Evolutionary conservation across 2,888 invertebrate species (phyloP).

Genomic region (Eutolmus rufibarbis): DNA sequence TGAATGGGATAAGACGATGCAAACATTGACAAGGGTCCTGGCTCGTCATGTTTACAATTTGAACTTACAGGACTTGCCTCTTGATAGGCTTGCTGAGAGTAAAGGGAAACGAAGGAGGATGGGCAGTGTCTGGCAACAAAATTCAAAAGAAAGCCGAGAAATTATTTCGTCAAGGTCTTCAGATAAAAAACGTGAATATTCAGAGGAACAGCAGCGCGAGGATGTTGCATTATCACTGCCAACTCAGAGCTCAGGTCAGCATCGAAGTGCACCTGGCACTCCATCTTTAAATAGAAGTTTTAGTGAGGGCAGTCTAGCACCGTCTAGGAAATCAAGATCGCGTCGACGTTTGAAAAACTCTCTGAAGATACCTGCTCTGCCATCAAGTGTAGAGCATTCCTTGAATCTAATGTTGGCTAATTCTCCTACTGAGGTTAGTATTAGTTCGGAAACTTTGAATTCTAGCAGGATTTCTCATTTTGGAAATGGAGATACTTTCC

Average conservation of each 20-base stretch:
- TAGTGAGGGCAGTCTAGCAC: constrained; percentile 67
- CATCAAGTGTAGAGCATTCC: constrained; percentile 55
- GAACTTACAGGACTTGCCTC: constrained; percentile 85
- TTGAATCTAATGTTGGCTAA: constrained; percentile 53
- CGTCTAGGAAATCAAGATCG: constrained; percentile 51
- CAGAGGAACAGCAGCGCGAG: constrained; percentile 51
- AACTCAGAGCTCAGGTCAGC: constrained; percentile 45
- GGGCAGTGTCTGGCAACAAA: constrained; percentile 60
- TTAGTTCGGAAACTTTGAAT: constrained; percentile 53
- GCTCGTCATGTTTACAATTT: constrained; percentile 94
- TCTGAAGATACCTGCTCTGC: constrained; percentile 50
- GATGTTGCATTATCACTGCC: constrained; percentile 46
- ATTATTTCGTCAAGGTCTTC: constrained; percentile 27
- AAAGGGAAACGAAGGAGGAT: constrained; percentile 74
- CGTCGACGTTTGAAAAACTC: constrained; percentile 51
- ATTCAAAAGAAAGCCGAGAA: constrained; percentile 46
- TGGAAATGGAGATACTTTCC: constrained; percentile 50
- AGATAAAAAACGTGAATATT: constrained; percentile 49
- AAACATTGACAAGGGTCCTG: constrained; percentile 91
- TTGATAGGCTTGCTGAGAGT: constrained; percentile 80
- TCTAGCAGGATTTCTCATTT: constrained; percentile 44
- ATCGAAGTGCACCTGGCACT: constrained; percentile 51
- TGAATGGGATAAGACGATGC: constrained; percentile 99
- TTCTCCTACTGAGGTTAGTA: constrained; percentile 49
- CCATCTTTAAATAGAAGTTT: constrained; percentile 64